Percentiles rank a stretch among this genome's conserved stretches.
Evolutionary conservation across 2,113 vertebrate species (phyloP).

Genomic region (Spea bombifrons): DNA sequence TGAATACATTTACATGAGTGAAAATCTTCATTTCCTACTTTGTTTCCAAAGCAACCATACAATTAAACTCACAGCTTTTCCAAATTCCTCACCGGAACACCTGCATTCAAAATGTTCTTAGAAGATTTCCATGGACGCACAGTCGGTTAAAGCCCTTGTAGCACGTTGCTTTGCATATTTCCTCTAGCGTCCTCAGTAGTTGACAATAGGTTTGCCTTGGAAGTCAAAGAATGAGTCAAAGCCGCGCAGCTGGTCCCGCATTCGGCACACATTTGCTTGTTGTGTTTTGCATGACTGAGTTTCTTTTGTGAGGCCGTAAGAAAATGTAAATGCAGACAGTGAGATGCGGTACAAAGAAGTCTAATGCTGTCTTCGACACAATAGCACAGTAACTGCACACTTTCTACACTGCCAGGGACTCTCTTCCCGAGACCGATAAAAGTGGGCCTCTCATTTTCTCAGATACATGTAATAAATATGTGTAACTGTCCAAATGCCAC

Average conservation of each 20-base stretch:
- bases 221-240: conserved; percentile 4
- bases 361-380: too few relatives aligned
- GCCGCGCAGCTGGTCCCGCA: neutral
- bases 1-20: too few relatives aligned
- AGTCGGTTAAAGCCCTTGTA: neutral
- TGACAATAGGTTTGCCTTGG: neutral
- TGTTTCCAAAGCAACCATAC: conserved; percentile 30
- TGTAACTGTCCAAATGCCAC: too few relatives aligned
- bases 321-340: neutral
- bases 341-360: neutral
- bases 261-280: neutral
- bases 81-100: conserved; percentile 14
- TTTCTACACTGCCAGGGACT: too few relatives aligned
- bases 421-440: too few relatives aligned
- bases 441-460: too few relatives aligned
- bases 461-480: too few relatives aligned
- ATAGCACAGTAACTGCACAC: too few relatives aligned
- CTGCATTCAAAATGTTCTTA: conserved; percentile 41
- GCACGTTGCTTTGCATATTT: conserved; percentile 30
- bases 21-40: too few relatives aligned
- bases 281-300: neutral
- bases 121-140: conserved; percentile 32
- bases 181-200: neutral
- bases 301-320: neutral
- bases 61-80: conserved; percentile 8